These are phyloP conservation scores for Calliphora vomitoria DNA, from an alignment of 2,888 invertebrate genomes.

Conservation along the genomic window DNA sequence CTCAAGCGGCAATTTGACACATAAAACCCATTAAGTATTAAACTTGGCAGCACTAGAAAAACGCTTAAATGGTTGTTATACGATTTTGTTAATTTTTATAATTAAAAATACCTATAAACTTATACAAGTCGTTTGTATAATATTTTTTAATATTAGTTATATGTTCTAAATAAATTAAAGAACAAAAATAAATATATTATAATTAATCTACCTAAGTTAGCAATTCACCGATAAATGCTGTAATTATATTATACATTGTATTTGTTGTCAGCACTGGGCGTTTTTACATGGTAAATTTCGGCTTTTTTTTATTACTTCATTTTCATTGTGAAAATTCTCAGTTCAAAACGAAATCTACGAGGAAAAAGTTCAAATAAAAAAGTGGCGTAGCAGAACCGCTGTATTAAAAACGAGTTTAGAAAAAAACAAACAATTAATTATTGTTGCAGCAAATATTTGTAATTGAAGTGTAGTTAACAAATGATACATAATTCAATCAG, in stretches of 20 bases:
- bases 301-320: conserved; percentile 45
- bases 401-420: conserved; percentile 22
- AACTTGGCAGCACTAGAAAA: conserved; percentile 13
- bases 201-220: background rate
- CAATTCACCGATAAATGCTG: too few relatives aligned
- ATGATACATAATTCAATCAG: background rate
- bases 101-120: too few relatives aligned
- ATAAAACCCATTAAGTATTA: background rate
- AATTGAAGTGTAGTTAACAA: conserved; percentile 22
- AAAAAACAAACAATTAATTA: conserved; percentile 48
- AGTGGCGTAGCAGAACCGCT: background rate
- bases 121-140: background rate
- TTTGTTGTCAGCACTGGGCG: conserved; percentile 24
- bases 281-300: conserved; percentile 36
- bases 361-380: conserved; percentile 39
- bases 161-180: background rate
- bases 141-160: background rate
- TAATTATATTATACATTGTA: background rate
- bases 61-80: background rate
- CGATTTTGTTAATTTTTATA: too few relatives aligned
- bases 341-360: conserved; percentile 65
- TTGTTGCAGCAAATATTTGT: conserved; percentile 1
- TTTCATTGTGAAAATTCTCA: conserved; percentile 51
- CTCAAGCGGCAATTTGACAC: background rate
- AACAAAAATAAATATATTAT: background rate